phyloP scores from a whole-genome alignment of 2,797 vertebrate species.

The Sebastes minor region DNA sequence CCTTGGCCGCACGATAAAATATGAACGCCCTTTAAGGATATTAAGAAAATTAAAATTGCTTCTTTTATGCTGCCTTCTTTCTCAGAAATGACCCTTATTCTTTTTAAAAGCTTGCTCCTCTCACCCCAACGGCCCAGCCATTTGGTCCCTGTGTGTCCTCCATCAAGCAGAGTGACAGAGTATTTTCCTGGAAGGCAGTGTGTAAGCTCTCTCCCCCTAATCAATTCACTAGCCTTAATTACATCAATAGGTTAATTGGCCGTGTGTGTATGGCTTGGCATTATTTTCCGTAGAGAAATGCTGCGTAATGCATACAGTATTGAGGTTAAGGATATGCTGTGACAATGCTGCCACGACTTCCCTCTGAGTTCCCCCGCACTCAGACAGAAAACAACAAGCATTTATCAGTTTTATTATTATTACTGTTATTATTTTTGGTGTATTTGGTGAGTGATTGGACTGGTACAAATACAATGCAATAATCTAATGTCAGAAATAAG shows the following conservation, averaged over 20 bases:
- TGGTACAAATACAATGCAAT: not conserved
- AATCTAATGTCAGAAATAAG: not conserved
- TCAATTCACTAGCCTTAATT: constrained; percentile 79
- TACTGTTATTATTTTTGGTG: not conserved
- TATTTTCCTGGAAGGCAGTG: constrained; percentile 68
- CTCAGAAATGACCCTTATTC: constrained; percentile 2
- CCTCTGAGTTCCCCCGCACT: not conserved
- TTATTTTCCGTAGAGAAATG: constrained; percentile 56
- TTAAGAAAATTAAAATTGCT: constrained; percentile 54
- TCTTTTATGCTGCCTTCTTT: constrained; percentile 10
- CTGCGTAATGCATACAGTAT: constrained; percentile 60
- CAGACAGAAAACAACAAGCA: constrained; percentile 1
- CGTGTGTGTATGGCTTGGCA: constrained; percentile 60
- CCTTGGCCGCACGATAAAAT: constrained; percentile 47
- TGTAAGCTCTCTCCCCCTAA: constrained; percentile 55
- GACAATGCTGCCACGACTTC: constrained; percentile 26
- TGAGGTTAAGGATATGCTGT: constrained; percentile 42
- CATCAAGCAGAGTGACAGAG: constrained; percentile 58
- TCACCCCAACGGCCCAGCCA: not conserved
- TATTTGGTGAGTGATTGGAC: not conserved
- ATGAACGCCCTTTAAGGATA: constrained; percentile 44
- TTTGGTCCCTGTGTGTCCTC: constrained; percentile 27
- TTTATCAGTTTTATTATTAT: not conserved
- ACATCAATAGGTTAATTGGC: constrained; percentile 82
- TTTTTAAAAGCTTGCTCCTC: constrained; percentile 24